Percentiles rank a stretch among this genome's conserved stretches.
These are phyloP conservation scores for Micrasema minimum DNA, from an alignment of 1,140 invertebrate genomes.

Conservation along the genomic window DNA sequence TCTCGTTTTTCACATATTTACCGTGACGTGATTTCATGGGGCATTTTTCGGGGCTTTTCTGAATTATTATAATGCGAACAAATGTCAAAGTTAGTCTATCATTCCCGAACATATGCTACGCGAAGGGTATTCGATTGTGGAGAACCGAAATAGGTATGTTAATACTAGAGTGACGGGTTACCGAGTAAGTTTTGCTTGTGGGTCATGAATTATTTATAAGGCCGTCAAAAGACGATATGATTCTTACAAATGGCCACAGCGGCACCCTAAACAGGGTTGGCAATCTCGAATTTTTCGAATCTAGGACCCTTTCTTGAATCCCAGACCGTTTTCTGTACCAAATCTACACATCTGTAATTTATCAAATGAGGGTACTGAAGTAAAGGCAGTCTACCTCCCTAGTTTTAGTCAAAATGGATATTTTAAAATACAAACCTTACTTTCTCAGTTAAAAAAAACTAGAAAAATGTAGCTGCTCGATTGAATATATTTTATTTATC, in stretches of 20 bases:
- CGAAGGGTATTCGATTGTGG: not conserved
- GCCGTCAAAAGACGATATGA: slow-evolving; percentile 46
- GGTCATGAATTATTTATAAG: slow-evolving; percentile 44
- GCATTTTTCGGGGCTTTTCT: too few relatives aligned
- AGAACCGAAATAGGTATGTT: slow-evolving; percentile 40
- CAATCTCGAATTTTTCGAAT: too few relatives aligned
- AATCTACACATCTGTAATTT: not conserved
- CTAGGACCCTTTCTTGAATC: not conserved
- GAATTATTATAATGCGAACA: slow-evolving; percentile 10
- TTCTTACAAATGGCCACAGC: slow-evolving; percentile 42
- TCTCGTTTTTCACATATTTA: too few relatives aligned
- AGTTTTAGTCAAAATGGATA: not conserved
- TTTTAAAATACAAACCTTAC: too few relatives aligned
- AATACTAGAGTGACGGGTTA: slow-evolving; percentile 40
- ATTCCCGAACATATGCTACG: slow-evolving; percentile 2
- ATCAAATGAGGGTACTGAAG: not conserved
- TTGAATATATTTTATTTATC: too few relatives aligned
- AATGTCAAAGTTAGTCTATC: slow-evolving; percentile 5
- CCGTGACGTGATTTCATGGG: too few relatives aligned
- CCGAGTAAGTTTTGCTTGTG: too few relatives aligned
- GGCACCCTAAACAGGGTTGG: slow-evolving; percentile 3
- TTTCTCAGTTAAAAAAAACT: too few relatives aligned
- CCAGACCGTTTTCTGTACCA: not conserved
- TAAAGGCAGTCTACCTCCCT: not conserved
- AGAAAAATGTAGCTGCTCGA: too few relatives aligned